Evolutionary conservation across 2,113 vertebrate species (phyloP).

Genomic region (Colaptes auratus): DNA sequence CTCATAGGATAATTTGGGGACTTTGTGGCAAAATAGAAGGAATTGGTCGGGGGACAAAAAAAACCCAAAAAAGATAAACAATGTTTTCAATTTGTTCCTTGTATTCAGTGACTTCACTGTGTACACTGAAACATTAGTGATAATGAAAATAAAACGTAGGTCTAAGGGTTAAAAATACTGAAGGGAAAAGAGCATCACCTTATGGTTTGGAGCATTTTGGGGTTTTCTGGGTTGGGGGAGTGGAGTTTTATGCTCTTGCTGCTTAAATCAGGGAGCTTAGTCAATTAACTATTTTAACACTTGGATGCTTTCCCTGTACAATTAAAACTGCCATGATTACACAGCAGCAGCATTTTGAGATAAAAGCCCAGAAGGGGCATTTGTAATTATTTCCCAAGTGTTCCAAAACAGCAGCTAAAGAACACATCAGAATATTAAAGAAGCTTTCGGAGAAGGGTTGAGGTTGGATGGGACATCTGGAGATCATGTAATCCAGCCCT

Average conservation of each 20-base stretch:
- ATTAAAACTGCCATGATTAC: constrained; percentile 14
- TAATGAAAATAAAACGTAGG: too few species aligned
- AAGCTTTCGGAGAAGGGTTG: neutral
- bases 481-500: neutral
- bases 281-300: constrained; percentile 52
- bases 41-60: neutral
- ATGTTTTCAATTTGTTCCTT: neutral
- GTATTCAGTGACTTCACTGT: neutral
- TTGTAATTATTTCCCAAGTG: constrained; percentile 32
- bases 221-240: neutral
- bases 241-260: neutral
- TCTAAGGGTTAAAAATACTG: neutral
- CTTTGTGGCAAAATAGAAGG: neutral
- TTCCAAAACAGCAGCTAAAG: constrained; percentile 9
- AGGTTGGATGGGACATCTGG: neutral
- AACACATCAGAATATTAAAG: neutral
- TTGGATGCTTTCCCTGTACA: constrained; percentile 16
- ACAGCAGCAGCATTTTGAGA: neutral
- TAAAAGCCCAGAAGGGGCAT: constrained; percentile 31
- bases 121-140: neutral
- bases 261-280: neutral
- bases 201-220: neutral
- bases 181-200: neutral
- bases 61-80: neutral
- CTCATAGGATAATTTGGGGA: neutral